These are phyloP conservation scores for Patella ulyssiponensis DNA, from an alignment of 2,888 invertebrate genomes.

Conservation along the genomic window DNA sequence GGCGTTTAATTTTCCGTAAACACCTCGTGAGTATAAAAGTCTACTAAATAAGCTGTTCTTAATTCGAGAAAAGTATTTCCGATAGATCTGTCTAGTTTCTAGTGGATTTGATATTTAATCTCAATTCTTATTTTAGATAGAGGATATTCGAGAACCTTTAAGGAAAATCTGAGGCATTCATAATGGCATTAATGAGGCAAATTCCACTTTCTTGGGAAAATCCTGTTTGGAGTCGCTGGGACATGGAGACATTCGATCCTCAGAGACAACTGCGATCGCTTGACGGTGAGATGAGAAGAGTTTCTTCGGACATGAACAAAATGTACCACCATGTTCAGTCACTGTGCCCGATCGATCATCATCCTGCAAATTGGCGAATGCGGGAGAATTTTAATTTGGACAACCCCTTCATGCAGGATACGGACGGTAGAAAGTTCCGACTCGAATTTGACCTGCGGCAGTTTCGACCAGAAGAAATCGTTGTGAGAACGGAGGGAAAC, in stretches of 20 bases:
- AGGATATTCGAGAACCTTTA: too few relatives aligned
- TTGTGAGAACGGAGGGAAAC: constrained; percentile 98
- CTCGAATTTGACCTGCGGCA: constrained; percentile 97
- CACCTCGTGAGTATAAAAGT: too few relatives aligned
- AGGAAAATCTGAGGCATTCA: neutral
- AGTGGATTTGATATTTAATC: too few relatives aligned
- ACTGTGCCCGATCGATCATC: constrained; percentile 42
- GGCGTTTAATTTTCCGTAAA: too few relatives aligned
- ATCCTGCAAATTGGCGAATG: constrained; percentile 46
- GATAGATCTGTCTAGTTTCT: too few relatives aligned
- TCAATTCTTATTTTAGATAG: too few relatives aligned
- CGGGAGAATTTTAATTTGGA: constrained; percentile 58
- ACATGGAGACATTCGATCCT: constrained; percentile 30
- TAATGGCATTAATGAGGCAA: constrained; percentile 21
- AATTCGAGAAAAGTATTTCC: too few relatives aligned
- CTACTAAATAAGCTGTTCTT: too few relatives aligned
- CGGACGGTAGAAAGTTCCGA: constrained; percentile 91
- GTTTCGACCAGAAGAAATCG: constrained; percentile 95
- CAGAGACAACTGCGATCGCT: constrained; percentile 32
- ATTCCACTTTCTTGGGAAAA: constrained; percentile 23
- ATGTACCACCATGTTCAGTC: constrained; percentile 35
- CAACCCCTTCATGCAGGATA: constrained; percentile 55
- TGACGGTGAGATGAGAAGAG: constrained; percentile 30
- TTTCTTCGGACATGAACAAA: constrained; percentile 38
- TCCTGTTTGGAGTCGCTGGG: constrained; percentile 21